These are phyloP conservation scores for Phylloscopus trochilus DNA, from an alignment of 2,113 vertebrate species.

Conservation along the genomic window DNA sequence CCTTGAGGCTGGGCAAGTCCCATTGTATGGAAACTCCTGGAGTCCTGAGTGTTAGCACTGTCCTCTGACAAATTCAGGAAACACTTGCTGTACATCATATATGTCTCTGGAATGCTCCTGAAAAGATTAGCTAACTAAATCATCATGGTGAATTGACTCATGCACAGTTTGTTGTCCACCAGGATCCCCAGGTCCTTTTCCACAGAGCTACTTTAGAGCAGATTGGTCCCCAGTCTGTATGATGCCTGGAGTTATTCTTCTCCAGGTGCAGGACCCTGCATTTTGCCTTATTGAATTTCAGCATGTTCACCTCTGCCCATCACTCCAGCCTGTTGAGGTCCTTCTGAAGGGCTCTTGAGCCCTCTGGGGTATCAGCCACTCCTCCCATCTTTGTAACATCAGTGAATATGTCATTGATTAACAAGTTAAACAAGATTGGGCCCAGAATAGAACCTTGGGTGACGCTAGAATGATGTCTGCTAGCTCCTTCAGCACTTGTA, in stretches of 20 bases:
- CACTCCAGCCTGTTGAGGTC: background rate
- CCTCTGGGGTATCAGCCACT: background rate
- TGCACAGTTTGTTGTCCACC: background rate
- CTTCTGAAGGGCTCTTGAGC: background rate
- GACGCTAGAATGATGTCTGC: too few relatives aligned
- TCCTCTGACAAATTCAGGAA: background rate
- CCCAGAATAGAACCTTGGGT: background rate
- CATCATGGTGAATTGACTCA: background rate
- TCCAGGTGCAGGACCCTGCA: background rate
- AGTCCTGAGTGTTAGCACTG: background rate
- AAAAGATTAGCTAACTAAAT: background rate
- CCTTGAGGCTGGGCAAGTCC: background rate
- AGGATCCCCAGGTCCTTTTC: background rate
- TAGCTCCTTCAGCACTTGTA: background rate
- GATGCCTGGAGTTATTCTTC: background rate
- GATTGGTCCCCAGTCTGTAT: background rate
- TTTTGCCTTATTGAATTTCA: background rate
- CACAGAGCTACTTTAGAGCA: background rate
- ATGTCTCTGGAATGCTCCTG: background rate
- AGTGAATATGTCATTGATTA: fast-evolving
- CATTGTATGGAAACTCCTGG: background rate
- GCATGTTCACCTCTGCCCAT: background rate
- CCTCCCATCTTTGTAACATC: background rate
- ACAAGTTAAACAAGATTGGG: background rate
- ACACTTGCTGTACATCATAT: background rate